phyloP scores from a whole-genome alignment of 2,888 invertebrate species.

The Macaria liturata region DNA sequence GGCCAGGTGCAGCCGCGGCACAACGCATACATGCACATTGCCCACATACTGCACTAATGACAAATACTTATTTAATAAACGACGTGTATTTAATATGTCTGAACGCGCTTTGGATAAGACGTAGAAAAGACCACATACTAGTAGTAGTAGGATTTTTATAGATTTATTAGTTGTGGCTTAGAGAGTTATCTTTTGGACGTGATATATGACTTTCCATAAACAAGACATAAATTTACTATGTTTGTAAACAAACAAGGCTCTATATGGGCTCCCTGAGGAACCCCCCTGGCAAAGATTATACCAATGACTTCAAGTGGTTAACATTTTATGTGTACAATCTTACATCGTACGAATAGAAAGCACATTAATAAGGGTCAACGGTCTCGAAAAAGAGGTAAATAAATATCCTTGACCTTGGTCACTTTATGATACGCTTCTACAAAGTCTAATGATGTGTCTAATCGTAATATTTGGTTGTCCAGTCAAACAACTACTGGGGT shows the following conservation, averaged over 20 bases:
- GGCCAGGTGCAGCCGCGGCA: constrained; percentile 47
- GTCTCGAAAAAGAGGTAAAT: constrained; percentile 8
- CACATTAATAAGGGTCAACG: constrained; percentile 11
- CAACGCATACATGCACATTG: constrained; percentile 18
- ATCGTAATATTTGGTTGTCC: constrained; percentile 8
- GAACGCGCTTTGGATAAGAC: constrained; percentile 13
- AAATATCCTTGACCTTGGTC: constrained; percentile 22
- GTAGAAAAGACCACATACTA: constrained; percentile 13
- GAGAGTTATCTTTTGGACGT: neutral
- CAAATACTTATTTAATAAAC: constrained; percentile 21
- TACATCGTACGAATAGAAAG: constrained; percentile 3
- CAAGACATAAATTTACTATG: too few relatives aligned
- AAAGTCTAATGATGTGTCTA: constrained; percentile 9
- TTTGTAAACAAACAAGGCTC: constrained; percentile 1
- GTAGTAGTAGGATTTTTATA: neutral
- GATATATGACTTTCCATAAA: neutral
- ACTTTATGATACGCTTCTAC: constrained; percentile 14
- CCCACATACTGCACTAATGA: constrained; percentile 22
- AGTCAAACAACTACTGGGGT: constrained; percentile 5
- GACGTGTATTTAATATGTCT: constrained; percentile 10
- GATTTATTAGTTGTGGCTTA: neutral
- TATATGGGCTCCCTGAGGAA: constrained; percentile 5
- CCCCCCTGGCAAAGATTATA: neutral
- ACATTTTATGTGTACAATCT: neutral
- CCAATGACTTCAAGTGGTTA: neutral